Evolutionary conservation across 2,113 vertebrate genomes (phyloP).

Genomic region (Cnemophilus loriae): DNA sequence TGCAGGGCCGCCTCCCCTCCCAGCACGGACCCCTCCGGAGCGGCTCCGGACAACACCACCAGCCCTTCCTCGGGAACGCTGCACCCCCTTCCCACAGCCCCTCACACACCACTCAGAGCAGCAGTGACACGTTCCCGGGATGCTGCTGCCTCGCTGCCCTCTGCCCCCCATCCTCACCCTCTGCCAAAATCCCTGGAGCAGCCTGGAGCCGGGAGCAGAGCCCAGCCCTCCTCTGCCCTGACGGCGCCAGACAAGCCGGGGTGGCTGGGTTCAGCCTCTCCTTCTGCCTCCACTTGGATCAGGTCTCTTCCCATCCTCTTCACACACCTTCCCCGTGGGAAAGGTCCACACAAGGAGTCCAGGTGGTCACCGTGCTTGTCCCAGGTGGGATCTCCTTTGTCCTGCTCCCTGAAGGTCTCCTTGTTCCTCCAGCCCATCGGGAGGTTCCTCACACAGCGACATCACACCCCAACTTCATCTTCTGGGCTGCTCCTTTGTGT

Average conservation of each 20-base stretch:
- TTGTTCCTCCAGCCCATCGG: background rate
- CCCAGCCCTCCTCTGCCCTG: background rate
- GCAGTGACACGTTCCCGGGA: background rate
- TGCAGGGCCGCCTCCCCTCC: background rate
- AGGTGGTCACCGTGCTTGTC: background rate
- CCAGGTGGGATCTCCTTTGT: background rate
- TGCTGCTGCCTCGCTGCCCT: background rate
- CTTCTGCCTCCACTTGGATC: background rate
- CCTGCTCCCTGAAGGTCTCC: background rate
- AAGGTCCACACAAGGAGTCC: background rate
- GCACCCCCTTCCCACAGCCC: background rate
- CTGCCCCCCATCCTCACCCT: accelerated
- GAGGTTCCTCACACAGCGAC: background rate
- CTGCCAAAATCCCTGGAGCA: background rate
- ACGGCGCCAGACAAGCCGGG: background rate
- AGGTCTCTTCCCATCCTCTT: background rate
- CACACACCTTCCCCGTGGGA: accelerated
- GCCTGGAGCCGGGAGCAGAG: background rate
- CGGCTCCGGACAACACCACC: accelerated
- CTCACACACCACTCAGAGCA: background rate
- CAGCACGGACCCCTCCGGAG: background rate
- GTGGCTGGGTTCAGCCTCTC: background rate
- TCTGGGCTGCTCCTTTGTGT: background rate
- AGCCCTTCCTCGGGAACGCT: background rate
- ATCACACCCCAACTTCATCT: background rate